Base-by-base conservation (phyloP, 2,113 vertebrate genomes). In the Pygoscelis adeliae region DNA sequence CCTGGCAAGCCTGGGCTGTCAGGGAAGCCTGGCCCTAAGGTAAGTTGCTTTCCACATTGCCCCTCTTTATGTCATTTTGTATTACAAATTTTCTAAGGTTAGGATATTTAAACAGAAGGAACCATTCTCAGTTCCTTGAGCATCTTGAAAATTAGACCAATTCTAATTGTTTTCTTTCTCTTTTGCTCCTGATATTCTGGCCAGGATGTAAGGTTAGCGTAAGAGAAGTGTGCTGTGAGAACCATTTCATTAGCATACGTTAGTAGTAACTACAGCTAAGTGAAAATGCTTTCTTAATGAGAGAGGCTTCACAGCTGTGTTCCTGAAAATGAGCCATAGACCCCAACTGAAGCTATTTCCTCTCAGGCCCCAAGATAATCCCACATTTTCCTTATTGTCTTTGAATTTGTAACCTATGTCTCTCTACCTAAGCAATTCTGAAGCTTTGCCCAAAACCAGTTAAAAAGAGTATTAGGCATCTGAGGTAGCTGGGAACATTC, bases 1-100 rank as follows among this genome's bases (percentile, higher is more conserved):
- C 93, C 97, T 58, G 99, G 99, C 69, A 98, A 98, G 90, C 83
- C 73, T 92, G 99, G 99, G 58, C 83, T 98, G 23, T 97, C 97
- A 65, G 99, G 99, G 93, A 98, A 97, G 73, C 82, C 96, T 56
- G 99, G 99, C 85, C 96, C 95, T 62, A 98, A 98, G 97, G 99
- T 99, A 97, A 98, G 96, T 66, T 97, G 86, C 30, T 91, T 29
- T 66, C 46, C 44, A 10, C 44, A 18, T 80, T 79, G 49, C 13
- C 30, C 81, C 66, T 63, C 32, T 63, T 63, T 32, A 3, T 40
- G 61, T 56, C 27, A 72, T 95, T 91, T 73, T 82, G 36, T 38
- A 22, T 36, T 59, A 20, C 26, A 66, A 10, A 14, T 90, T 74
- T 96, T 86, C 90, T 32, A 78, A 71, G 69, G 16, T 61, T 83